Base-by-base conservation (phyloP, 2,797 vertebrate genomes). In the Leuciscus waleckii region DNA sequence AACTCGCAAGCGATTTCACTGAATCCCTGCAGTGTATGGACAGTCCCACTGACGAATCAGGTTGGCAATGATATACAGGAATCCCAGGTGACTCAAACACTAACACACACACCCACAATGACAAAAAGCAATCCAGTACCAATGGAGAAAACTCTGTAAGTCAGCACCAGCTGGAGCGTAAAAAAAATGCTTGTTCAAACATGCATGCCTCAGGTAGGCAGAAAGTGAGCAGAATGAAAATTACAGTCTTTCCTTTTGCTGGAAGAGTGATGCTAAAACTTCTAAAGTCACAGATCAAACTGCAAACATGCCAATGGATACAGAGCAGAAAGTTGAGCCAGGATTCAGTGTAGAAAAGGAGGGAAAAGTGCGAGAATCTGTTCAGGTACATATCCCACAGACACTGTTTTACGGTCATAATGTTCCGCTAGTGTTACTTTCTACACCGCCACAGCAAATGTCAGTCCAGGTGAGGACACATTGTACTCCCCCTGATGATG, bases 361-460 rank as follows among this genome's bases (percentile, higher is more conserved):
- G 29, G 67, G 46, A 14, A 58, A 32, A 32, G 16, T 69, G 19
- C 65, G 21, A 16, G 90, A 91, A 46, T 85, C 90, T 5, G 81
- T 92, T 1, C 90, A 89, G 63, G 92, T 93, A 23, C 91, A 93
- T 7, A 92, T 94, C 8, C 94, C 94, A 10, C 95, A 95, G 88
- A 93, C 94, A 2, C 86, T 96, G 17, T 95, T 95, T 86, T 95
- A 94, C 21, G 93, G 93, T 46, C 94, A 96, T 80, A 92, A 94
- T 6, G 91, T 91, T 1, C 93, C 91, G 0, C 90, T 95, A 23
- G 91, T 95, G 39, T 88, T 95, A 54, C 93, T 92, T 69, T 93
- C 94, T 3, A 17, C 81, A 68, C n/a, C 35, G 14, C 41, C 75
- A 2, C 61, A 37, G 61, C 82, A 76, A 56, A 68, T n/a, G 17